phyloP scores from a whole-genome alignment of 1,140 invertebrate species.

The Drosophila quadrilineata region DNA sequence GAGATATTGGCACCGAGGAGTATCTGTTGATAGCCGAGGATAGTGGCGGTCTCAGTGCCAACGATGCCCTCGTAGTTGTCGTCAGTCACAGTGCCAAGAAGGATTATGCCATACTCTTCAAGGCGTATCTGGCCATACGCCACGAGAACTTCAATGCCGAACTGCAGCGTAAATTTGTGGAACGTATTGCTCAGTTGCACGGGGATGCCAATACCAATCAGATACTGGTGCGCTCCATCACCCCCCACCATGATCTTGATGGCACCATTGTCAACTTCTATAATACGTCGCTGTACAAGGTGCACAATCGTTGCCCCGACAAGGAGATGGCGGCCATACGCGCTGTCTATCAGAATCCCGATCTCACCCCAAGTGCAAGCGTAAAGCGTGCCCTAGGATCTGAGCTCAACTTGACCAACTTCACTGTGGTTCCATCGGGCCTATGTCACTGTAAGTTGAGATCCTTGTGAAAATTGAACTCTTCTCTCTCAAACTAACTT shows the following conservation, averaged over 20 bases:
- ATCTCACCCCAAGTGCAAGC: constrained; percentile 84
- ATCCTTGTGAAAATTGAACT: background rate
- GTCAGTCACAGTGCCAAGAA: constrained; percentile 84
- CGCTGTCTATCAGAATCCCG: constrained; percentile 86
- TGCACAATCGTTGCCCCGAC: constrained; percentile 87
- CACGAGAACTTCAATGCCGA: constrained; percentile 89
- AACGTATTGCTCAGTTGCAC: constrained; percentile 89
- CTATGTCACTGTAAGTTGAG: constrained; percentile 85
- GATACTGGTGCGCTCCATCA: constrained; percentile 85
- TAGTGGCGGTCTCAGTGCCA: constrained; percentile 86
- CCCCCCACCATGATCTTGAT: constrained; percentile 63
- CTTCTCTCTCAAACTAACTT: background rate
- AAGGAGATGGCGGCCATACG: constrained; percentile 88
- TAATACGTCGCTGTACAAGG: constrained; percentile 85
- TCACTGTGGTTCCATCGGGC: constrained; percentile 88
- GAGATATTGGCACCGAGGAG: constrained; percentile 87
- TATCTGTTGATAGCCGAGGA: constrained; percentile 89
- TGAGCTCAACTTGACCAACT: constrained; percentile 87
- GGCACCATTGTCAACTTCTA: constrained; percentile 81
- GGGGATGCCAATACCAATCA: constrained; percentile 87
- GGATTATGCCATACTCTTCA: constrained; percentile 87
- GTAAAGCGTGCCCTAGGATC: constrained; percentile 88
- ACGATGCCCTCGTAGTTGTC: constrained; percentile 90
- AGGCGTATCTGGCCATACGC: constrained; percentile 88
- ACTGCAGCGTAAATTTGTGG: constrained; percentile 89